These are phyloP conservation scores for Suillia variegata DNA, from an alignment of 2,888 invertebrate genomes.

Conservation along the genomic window DNA sequence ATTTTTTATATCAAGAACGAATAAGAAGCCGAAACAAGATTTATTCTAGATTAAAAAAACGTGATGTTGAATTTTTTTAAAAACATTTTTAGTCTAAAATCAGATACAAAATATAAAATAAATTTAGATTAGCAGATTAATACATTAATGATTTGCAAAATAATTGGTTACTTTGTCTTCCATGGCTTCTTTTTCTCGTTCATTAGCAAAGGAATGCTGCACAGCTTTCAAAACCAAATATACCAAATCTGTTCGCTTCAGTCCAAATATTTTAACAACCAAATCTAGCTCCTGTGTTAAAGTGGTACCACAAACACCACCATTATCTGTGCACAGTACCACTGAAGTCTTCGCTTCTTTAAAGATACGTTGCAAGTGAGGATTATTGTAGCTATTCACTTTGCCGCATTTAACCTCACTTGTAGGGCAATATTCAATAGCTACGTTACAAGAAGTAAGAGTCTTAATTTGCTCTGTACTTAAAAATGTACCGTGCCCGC, in stretches of 20 bases:
- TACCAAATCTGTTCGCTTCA: conserved; percentile 66
- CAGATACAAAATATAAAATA: too few relatives aligned
- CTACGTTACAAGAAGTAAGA: conserved; percentile 40
- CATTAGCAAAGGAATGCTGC: conserved; percentile 40
- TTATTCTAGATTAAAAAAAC: too few relatives aligned
- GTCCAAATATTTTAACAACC: conserved; percentile 67
- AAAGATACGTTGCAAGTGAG: conserved; percentile 74
- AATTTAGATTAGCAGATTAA: too few relatives aligned
- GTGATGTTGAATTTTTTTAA: too few relatives aligned
- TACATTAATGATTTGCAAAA: too few relatives aligned
- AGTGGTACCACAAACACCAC: conserved; percentile 80
- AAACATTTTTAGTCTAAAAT: too few relatives aligned
- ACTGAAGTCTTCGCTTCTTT: conserved; percentile 66
- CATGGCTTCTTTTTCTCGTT: conserved; percentile 16
- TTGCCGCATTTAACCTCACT: conserved; percentile 82
- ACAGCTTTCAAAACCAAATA: conserved; percentile 64
- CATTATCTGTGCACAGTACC: conserved; percentile 82
- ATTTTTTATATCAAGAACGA: too few relatives aligned
- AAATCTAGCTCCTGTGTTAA: conserved; percentile 75
- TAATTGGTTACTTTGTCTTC: conserved; percentile 17
- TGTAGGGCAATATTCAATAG: conserved; percentile 81
- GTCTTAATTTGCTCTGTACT: conserved; percentile 35
- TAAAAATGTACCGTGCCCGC: conserved; percentile 85
- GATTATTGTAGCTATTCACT: conserved; percentile 68
- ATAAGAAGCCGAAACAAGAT: too few relatives aligned